Base-by-base conservation (phyloP, 1,140 invertebrate species). In the Pseudomyrmex sp. region DNA sequence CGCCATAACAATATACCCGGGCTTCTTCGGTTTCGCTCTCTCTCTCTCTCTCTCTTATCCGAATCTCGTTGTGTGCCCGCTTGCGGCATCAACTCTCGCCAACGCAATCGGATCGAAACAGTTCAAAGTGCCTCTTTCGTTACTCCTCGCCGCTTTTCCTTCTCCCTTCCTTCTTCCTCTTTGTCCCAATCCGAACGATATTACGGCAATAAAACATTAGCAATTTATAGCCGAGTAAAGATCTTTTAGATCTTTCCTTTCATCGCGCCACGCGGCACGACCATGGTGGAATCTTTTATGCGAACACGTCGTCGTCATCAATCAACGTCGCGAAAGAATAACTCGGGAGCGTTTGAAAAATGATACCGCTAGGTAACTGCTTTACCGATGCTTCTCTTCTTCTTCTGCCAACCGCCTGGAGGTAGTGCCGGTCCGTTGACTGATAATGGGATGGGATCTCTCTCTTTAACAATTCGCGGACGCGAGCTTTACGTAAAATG, bases 281-380 rank as follows among this genome's bases (percentile, higher is more conserved):
- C 61, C 85, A 68, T 54, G 82, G 50, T 73, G 52, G 56, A 88
- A 84, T 84, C 86, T 84, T 88, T 87, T 88, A 87, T 84, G 82
- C 85, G 68, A 66, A 58, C 69, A 83, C 82, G 56, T 79, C 86
- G 74, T 48, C 48, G 73, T 88, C 86, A 88, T 88, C 85, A 44
- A 88, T 88, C 86, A 88, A 88, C 82, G 86, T 87, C 86, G 18
- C 9, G 23, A 77, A 84, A 80, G 86, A 88, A 88, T 88, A 88
- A 87, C 85, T 58, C 61, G 86, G 76, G 75, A 84, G 68, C 68
- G 69, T 69, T 80, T 88, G 86, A 88, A 88, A 88, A 88, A 88
- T 87, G 85, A 87, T 48, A 72, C 44, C 52, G 54, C 26, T 70
- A 72, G 69, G 61, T 76, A 82, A 85, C 86, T 88, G 58, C 66